These are phyloP conservation scores for Eutolmus rufibarbis DNA, from an alignment of 2,888 invertebrate species.

Conservation along the genomic window DNA sequence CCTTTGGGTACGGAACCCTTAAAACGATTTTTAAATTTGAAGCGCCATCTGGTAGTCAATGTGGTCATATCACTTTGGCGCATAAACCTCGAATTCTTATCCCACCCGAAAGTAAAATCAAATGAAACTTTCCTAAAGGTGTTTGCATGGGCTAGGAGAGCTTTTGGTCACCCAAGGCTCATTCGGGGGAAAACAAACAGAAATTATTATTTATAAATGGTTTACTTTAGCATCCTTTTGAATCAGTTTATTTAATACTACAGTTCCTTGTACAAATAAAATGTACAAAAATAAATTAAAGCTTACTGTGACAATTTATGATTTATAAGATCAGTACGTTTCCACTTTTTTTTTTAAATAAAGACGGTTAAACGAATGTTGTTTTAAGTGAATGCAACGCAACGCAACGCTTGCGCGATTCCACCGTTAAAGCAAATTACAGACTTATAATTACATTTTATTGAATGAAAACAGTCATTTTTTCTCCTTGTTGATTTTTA, in stretches of 20 bases:
- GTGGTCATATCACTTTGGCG: neutral
- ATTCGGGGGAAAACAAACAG: neutral
- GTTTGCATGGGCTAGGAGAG: neutral
- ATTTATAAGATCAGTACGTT: neutral
- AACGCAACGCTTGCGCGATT: neutral
- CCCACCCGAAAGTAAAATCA: neutral
- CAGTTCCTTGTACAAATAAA: slow-evolving; percentile 48
- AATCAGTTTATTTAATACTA: slow-evolving; percentile 46
- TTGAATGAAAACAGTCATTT: slow-evolving; percentile 6
- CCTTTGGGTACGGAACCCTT: too few species aligned
- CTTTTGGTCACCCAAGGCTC: neutral
- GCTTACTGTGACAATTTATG: slow-evolving; percentile 39
- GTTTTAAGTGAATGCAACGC: neutral
- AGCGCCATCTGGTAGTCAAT: neutral
- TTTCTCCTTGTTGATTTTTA: neutral
- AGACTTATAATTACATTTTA: neutral
- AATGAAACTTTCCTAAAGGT: neutral
- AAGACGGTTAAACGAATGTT: neutral
- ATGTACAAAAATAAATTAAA: slow-evolving; percentile 49
- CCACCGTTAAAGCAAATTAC: neutral
- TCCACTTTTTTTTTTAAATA: neutral
- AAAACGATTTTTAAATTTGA: neutral
- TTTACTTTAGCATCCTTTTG: slow-evolving; percentile 42
- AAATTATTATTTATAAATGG: neutral
- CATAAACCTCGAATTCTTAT: neutral